A percentile compares a stretch with the other conserved stretches of the same genome.
Conservation (phyloP, 2,113 vertebrate genomes). For the Callipepla californica region DNA sequence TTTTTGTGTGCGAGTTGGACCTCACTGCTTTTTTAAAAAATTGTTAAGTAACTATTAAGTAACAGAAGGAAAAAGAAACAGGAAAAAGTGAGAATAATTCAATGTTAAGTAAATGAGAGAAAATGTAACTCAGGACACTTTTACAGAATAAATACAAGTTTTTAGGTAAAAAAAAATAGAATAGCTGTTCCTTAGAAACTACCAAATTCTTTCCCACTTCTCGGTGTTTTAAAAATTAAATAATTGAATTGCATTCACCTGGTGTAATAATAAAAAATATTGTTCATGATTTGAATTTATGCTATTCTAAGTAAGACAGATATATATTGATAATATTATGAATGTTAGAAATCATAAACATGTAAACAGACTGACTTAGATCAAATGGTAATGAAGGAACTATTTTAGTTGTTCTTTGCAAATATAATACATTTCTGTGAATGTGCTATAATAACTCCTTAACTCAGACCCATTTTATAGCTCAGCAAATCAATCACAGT, state of each 20-base stretch:
- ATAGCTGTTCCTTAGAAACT: neutral
- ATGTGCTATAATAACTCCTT: neutral
- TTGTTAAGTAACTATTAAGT: neutral
- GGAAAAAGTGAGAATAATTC: neutral
- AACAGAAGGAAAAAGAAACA: neutral
- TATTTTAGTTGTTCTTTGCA: neutral
- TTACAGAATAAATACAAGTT: neutral
- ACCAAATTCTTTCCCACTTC: neutral
- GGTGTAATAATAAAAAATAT: neutral
- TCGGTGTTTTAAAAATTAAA: neutral
- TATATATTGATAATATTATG: neutral
- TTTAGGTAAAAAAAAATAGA: fast-evolving
- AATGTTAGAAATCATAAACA: neutral
- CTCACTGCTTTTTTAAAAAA: neutral
- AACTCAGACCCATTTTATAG: neutral
- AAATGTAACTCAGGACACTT: neutral
- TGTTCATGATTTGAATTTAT: neutral
- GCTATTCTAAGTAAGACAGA: neutral
- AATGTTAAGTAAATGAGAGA: neutral
- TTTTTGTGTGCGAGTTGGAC: neutral
- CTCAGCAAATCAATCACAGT: neutral
- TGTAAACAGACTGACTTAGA: neutral
- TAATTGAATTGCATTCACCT: neutral
- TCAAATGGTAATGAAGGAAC: neutral
- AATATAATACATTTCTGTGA: neutral